phyloP scores from a whole-genome alignment of 2,113 vertebrate species.

The Podilymbus podiceps region DNA sequence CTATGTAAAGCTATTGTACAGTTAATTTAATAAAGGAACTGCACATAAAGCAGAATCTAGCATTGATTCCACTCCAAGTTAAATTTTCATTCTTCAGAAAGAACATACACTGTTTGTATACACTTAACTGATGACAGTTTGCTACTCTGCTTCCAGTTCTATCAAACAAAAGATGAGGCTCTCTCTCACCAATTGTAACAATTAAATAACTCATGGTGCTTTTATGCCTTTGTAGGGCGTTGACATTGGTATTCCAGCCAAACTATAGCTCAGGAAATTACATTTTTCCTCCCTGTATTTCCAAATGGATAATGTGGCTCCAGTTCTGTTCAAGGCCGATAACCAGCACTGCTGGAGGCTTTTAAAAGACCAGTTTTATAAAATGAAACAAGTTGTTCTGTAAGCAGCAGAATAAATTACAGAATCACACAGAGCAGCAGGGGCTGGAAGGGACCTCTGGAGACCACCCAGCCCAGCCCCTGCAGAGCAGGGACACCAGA shows the following conservation, averaged over 20 bases:
- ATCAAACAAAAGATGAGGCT: not conserved
- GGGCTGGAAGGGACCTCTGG: too few species aligned
- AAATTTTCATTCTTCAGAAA: not conserved
- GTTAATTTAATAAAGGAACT: not conserved
- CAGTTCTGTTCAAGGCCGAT: not conserved
- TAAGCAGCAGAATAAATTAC: not conserved
- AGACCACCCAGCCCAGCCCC: too few species aligned
- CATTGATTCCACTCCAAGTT: not conserved
- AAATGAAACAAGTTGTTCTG: not conserved
- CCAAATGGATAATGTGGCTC: not conserved
- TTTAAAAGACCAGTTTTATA: not conserved
- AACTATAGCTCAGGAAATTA: not conserved
- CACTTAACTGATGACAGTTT: not conserved
- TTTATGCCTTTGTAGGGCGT: not conserved
- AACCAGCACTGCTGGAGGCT: not conserved
- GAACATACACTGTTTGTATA: fast-evolving
- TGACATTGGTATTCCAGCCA: not conserved
- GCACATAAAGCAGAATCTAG: not conserved
- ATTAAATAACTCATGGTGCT: not conserved
- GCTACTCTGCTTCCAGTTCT: not conserved
- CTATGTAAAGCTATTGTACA: not conserved
- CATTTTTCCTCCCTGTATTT: not conserved
- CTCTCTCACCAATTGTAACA: not conserved
- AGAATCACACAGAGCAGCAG: too few species aligned
- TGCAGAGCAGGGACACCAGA: too few species aligned